Conservation (phyloP, 2,797 vertebrate species). For the Parambassis ranga region DNA sequence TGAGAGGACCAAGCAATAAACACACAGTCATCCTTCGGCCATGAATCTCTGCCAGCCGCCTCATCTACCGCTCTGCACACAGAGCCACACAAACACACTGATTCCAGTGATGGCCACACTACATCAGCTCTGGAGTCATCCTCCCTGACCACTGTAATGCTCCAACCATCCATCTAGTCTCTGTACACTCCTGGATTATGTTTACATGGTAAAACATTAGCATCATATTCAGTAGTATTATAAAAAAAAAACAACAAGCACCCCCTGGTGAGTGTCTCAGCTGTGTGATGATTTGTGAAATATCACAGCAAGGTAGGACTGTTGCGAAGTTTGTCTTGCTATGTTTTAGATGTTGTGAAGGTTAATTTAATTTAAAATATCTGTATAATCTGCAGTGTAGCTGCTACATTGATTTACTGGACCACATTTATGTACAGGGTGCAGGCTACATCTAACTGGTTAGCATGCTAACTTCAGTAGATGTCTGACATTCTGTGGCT, state of each 20-base stretch:
- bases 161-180: neutral
- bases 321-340: too few species aligned
- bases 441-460: too few species aligned
- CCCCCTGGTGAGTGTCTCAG: too few species aligned
- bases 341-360: too few species aligned
- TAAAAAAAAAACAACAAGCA: neutral
- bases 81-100: slow-evolving; percentile 22
- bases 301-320: too few species aligned
- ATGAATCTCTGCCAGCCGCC: slow-evolving; percentile 58
- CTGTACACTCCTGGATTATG: neutral
- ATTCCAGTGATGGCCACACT: slow-evolving; percentile 9
- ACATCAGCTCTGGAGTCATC: slow-evolving; percentile 11
- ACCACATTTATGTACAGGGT: too few species aligned
- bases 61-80: slow-evolving; percentile 20
- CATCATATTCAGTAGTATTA: slow-evolving; percentile 3
- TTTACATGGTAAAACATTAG: slow-evolving; percentile 23
- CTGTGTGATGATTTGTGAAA: too few species aligned
- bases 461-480: too few species aligned
- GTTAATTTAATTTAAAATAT: too few species aligned
- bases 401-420: too few species aligned
- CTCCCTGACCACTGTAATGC: neutral
- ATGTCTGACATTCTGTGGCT: too few species aligned
- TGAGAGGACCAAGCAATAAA: slow-evolving; percentile 56
- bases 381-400: too few species aligned
- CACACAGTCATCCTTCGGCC: slow-evolving; percentile 40